Percentiles rank a stretch among this genome's conserved stretches.
phyloP scores from a whole-genome alignment of 2,797 vertebrate genomes.

The Rhadinocentrus ornatus region DNA sequence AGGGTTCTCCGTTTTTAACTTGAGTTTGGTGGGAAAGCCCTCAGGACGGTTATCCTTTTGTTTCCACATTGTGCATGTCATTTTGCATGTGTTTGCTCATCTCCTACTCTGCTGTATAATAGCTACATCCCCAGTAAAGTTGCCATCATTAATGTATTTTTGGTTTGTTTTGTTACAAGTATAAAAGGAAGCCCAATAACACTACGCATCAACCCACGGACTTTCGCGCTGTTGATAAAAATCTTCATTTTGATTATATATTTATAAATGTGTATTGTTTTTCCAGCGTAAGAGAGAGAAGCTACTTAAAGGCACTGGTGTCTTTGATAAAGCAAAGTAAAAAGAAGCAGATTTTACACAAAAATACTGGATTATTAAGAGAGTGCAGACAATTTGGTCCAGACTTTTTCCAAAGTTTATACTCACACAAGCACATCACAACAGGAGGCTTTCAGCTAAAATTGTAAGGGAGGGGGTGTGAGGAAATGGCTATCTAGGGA shows the following conservation, averaged over 20 bases:
- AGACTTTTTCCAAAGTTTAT: background rate
- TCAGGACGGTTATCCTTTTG: background rate
- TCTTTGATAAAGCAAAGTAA: background rate
- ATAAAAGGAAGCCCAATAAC: background rate
- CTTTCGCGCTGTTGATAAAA: background rate
- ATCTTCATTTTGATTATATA: no score
- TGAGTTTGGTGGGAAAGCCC: background rate
- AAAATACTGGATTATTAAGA: background rate
- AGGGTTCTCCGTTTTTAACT: background rate
- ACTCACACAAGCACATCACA: background rate
- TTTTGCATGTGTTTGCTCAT: no score
- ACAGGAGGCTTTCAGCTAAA: background rate
- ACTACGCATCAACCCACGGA: background rate
- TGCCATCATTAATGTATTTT: background rate
- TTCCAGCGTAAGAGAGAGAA: background rate
- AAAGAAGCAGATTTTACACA: background rate
- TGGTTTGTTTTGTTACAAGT: background rate
- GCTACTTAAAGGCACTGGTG: background rate
- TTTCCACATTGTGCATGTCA: background rate
- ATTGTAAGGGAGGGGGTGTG: background rate
- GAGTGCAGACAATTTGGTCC: background rate
- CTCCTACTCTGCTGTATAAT: background rate
- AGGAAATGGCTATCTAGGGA: background rate
- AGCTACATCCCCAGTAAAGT: background rate
- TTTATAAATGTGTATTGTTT: background rate